Evolutionary conservation across 2,888 invertebrate genomes (phyloP).

Genomic region (Lasioglossum calceatum): DNA sequence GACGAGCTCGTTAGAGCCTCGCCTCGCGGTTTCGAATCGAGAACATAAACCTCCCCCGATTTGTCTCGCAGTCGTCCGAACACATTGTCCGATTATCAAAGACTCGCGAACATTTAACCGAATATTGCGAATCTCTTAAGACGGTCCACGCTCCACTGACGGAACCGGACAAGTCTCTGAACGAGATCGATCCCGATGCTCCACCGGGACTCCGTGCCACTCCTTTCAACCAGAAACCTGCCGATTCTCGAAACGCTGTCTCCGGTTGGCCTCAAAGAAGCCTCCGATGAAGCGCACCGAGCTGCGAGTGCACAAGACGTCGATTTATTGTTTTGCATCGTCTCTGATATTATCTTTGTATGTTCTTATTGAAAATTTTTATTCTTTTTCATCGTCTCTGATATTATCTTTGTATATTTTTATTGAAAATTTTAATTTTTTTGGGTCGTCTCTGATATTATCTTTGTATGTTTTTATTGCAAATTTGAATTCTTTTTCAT

Average conservation of each 20-base stretch:
- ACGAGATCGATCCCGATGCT: slow-evolving; percentile 13
- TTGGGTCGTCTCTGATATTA: too few relatives aligned
- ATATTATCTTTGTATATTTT: background rate
- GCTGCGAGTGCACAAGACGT: background rate
- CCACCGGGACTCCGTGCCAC: background rate
- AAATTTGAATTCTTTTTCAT: too few relatives aligned
- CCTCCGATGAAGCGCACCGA: background rate
- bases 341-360: background rate
- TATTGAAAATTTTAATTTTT: too few relatives aligned
- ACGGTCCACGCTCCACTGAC: background rate
- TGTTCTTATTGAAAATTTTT: background rate
- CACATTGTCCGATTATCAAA: slow-evolving; percentile 49
- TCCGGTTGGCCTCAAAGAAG: background rate
- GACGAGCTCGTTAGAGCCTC: slow-evolving; percentile 52
- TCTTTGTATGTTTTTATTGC: too few relatives aligned
- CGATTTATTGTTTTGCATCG: background rate
- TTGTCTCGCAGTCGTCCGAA: slow-evolving; percentile 16
- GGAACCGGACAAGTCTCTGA: background rate
- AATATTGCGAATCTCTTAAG: background rate
- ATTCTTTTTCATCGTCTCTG: background rate
- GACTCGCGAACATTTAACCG: slow-evolving; percentile 35
- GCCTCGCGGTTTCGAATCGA: slow-evolving; percentile 43
- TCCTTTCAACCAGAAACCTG: slow-evolving; percentile 7
- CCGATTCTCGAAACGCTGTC: slow-evolving; percentile 2
- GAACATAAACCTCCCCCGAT: slow-evolving; percentile 25